Evolutionary conservation across 2,113 vertebrate species (phyloP).

Genomic region (Nipponia nippon): DNA sequence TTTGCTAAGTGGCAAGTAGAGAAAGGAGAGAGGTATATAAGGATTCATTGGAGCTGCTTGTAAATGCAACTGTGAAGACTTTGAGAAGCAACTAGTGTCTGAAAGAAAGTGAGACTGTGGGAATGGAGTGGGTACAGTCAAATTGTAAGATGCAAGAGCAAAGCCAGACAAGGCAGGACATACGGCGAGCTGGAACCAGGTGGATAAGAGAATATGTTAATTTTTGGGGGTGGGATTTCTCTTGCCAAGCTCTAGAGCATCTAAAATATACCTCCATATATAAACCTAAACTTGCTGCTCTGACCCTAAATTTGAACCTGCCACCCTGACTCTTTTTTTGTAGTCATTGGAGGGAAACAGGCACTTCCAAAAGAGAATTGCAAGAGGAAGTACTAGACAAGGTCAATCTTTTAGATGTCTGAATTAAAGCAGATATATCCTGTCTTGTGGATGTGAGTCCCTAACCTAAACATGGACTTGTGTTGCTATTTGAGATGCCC

Average conservation of each 20-base stretch:
- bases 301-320: neutral
- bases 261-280: neutral
- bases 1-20: neutral
- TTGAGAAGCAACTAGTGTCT: neutral
- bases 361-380: neutral
- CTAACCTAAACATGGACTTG: neutral
- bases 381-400: neutral
- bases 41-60: neutral
- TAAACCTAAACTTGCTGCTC: neutral
- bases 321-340: neutral
- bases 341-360: neutral
- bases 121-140: neutral
- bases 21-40: neutral
- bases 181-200: neutral
- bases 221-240: neutral
- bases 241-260: neutral
- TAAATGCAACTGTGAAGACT: neutral
- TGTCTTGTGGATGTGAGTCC: neutral
- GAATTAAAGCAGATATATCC: neutral
- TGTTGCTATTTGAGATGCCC: neutral
- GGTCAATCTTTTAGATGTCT: neutral
- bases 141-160: neutral
- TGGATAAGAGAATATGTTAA: neutral
- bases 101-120: neutral
- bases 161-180: neutral